A percentile compares a stretch with the other conserved stretches of the same genome.
Evolutionary conservation across 2,888 invertebrate genomes (phyloP).

Genomic region (Magallana nippona): DNA sequence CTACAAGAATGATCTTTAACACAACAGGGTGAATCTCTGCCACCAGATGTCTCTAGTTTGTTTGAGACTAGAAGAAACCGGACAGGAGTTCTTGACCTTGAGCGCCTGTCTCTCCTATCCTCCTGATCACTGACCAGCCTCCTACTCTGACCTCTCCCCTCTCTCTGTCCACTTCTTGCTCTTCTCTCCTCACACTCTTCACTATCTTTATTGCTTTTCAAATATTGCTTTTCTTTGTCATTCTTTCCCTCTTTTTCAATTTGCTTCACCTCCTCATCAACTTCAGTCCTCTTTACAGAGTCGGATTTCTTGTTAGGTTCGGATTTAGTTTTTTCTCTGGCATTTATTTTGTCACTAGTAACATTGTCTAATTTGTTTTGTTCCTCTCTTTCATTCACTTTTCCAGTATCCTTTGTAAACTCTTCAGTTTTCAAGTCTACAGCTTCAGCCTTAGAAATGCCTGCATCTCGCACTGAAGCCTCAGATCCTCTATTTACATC

Average conservation of each 20-base stretch:
- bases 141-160: neutral
- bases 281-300: neutral
- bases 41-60: slow-evolving; percentile 17
- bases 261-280: neutral
- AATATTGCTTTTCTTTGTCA: neutral
- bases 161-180: neutral
- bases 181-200: neutral
- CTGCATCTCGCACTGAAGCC: neutral
- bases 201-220: neutral
- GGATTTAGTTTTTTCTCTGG: neutral
- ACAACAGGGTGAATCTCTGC: neutral
- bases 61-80: neutral
- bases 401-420: neutral
- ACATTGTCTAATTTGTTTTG: neutral
- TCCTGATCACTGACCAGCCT: neutral
- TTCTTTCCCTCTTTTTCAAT: neutral
- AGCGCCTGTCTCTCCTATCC: slow-evolving; percentile 9
- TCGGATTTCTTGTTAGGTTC: neutral
- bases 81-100: slow-evolving; percentile 19
- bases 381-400: neutral
- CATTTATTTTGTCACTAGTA: neutral
- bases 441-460: slow-evolving; percentile 6
- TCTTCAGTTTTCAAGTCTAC: neutral
- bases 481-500: neutral
- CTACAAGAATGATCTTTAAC: neutral